Conservation (phyloP, 2,888 invertebrate genomes). For the Drosophila barbarae region DNA sequence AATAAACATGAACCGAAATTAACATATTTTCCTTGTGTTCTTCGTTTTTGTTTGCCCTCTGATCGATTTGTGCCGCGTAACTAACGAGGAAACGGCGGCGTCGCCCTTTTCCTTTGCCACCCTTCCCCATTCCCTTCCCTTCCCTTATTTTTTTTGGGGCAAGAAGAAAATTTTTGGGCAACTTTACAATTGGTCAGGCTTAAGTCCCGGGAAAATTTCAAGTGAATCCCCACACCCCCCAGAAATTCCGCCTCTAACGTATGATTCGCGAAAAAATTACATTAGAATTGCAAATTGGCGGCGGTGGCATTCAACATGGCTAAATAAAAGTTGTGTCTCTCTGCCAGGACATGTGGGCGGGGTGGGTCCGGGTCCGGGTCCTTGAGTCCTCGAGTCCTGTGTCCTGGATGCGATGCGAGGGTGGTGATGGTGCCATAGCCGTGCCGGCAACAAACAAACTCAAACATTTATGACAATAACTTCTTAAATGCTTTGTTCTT, state of each 20-base stretch:
- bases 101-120: slow-evolving; percentile 15
- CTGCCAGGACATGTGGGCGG: slow-evolving; percentile 15
- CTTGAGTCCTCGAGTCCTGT: slow-evolving; percentile 1
- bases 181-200: slow-evolving; percentile 64
- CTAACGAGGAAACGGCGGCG: slow-evolving; percentile 48
- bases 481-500: slow-evolving; percentile 72
- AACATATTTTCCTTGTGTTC: slow-evolving; percentile 57
- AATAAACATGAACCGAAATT: slow-evolving; percentile 64
- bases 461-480: slow-evolving; percentile 76
- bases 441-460: slow-evolving; percentile 56
- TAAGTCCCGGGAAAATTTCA: slow-evolving; percentile 29
- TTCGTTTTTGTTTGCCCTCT: slow-evolving; percentile 41
- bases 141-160: neutral
- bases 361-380: neutral
- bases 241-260: slow-evolving; percentile 60
- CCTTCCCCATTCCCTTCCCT: too few species aligned
- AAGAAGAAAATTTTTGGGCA: slow-evolving; percentile 11
- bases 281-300: slow-evolving; percentile 77
- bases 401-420: neutral
- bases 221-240: slow-evolving; percentile 25
- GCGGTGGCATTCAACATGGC: slow-evolving; percentile 57
- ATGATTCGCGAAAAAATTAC: slow-evolving; percentile 77
- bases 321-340: slow-evolving; percentile 70
- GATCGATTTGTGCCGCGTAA: slow-evolving; percentile 62
- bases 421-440: neutral